Conservation (phyloP, 2,113 vertebrate species). For the Heloderma charlesbogerti region DNA sequence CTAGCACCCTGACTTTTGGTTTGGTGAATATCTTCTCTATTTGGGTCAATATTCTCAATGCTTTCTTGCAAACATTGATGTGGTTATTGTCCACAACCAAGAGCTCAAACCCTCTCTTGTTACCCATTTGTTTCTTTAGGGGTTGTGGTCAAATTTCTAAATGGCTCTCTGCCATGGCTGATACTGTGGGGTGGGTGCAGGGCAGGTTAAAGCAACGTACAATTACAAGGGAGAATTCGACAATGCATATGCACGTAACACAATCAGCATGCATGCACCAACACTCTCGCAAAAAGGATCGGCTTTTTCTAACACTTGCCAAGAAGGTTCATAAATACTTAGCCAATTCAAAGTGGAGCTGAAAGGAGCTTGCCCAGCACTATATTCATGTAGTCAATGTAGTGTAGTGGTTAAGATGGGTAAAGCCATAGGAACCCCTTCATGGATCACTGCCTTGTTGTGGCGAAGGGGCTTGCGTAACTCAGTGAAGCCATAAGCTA, state of each 20-base stretch:
- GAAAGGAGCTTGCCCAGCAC: no score
- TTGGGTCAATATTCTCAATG: background rate
- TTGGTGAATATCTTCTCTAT: background rate
- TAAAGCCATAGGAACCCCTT: no score
- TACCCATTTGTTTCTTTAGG: background rate
- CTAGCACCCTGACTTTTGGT: background rate
- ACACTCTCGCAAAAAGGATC: no score
- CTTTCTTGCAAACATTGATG: background rate
- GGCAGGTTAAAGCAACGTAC: background rate
- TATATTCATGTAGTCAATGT: no score
- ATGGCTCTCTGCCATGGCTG: background rate
- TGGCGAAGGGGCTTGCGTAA: no score
- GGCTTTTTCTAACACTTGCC: background rate
- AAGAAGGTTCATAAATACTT: no score
- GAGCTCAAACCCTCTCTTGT: background rate
- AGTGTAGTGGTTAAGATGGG: no score
- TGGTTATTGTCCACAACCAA: background rate
- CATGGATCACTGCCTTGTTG: no score
- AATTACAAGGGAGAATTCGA: background rate
- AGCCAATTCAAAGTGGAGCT: no score
- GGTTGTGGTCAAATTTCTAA: background rate
- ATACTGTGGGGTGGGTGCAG: background rate
- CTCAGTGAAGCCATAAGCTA: no score
- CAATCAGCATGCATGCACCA: background rate
- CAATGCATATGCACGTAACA: background rate